Base-by-base conservation (phyloP, 1,140 invertebrate genomes). In the Trissolcus basalis region DNA sequence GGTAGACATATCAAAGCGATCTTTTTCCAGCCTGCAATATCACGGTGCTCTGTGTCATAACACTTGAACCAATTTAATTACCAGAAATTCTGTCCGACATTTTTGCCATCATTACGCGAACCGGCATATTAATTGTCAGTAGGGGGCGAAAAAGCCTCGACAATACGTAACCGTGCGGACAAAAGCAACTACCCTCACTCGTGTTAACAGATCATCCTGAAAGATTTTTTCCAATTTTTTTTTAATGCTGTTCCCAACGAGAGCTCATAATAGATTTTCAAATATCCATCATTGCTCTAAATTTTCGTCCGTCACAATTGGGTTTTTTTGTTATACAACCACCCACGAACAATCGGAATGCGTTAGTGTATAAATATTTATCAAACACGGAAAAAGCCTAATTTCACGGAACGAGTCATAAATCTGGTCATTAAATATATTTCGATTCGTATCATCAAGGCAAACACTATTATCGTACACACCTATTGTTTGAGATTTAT, bases 401-500 rank as follows among this genome's bases (percentile, higher is more conserved):
- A 55, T 63, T 72, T 72, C 61, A 60, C 12, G 51, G 44, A 72
- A 73, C 43, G 8, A 33, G 9, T 45, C 61, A 73, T 73, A 73
- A 73, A 73, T 73, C 49, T 1, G 35, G 10, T 15, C 44, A 43
- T 44, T 60, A 73, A 65, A 65, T 55, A 27, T 27, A 65, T 65
- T 59, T 73, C 69, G 58, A 67, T 74, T 68, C 13, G 41, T 63
- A 68, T 74, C 63, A 58, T 68, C 71, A 67, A 74, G 67, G 71
- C 71, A 68, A 74, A 56, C 27, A 43, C 56, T 74, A 63, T 74
- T 74, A 63, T 68, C 19, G 63, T 63, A 43, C 16, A 68, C 35
- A 19, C 39, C 56, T 68, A 65, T 74, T 67, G 71, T 74, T 50
- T 68, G 51, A 68, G 58, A 68, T 68, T 74, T 68, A 63, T 63